Conservation (phyloP, 2,797 vertebrate species). For the Melanotaenia nigrans region DNA sequence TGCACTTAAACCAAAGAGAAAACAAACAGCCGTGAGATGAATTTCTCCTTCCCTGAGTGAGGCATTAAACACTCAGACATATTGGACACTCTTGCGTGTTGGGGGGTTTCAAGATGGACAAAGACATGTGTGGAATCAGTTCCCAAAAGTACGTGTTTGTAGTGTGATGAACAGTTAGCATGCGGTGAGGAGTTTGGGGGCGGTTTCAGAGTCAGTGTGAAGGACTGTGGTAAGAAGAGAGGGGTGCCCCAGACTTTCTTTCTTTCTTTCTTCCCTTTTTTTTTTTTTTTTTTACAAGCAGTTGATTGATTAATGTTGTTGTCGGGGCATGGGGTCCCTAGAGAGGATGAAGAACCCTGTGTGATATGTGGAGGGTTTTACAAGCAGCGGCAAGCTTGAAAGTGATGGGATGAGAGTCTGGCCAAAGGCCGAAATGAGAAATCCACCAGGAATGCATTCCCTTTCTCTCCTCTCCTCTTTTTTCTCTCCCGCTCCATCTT, state of each 20-base stretch:
- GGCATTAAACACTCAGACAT: slow-evolving; percentile 72
- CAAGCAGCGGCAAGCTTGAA: slow-evolving; percentile 88
- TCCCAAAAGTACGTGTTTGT: slow-evolving; percentile 74
- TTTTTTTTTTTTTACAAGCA: slow-evolving; percentile 72
- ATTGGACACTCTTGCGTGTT: slow-evolving; percentile 66
- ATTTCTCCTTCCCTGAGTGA: slow-evolving; percentile 68
- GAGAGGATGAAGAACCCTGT: slow-evolving; percentile 84
- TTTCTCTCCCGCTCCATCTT: slow-evolving; percentile 55
- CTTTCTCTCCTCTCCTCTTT: slow-evolving; percentile 64
- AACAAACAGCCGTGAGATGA: slow-evolving; percentile 60
- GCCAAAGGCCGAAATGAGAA: slow-evolving; percentile 91
- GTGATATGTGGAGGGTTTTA: slow-evolving; percentile 90
- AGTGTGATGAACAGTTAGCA: slow-evolving; percentile 77
- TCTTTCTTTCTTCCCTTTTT: slow-evolving; percentile 56
- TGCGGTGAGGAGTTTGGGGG: slow-evolving; percentile 64
- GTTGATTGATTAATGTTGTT: slow-evolving; percentile 88
- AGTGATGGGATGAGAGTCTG: slow-evolving; percentile 88
- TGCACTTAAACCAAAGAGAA: slow-evolving; percentile 1
- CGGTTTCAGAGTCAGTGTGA: slow-evolving; percentile 68
- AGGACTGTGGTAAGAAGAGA: slow-evolving; percentile 75
- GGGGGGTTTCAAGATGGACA: slow-evolving; percentile 76
- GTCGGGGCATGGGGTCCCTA: slow-evolving; percentile 79
- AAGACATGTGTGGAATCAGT: slow-evolving; percentile 86
- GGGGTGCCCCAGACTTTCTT: slow-evolving; percentile 65
- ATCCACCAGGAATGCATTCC: slow-evolving; percentile 91